These are phyloP conservation scores for Physeter macrocephalus DNA, from an alignment of 2,113 vertebrate genomes.

Conservation along the genomic window DNA sequence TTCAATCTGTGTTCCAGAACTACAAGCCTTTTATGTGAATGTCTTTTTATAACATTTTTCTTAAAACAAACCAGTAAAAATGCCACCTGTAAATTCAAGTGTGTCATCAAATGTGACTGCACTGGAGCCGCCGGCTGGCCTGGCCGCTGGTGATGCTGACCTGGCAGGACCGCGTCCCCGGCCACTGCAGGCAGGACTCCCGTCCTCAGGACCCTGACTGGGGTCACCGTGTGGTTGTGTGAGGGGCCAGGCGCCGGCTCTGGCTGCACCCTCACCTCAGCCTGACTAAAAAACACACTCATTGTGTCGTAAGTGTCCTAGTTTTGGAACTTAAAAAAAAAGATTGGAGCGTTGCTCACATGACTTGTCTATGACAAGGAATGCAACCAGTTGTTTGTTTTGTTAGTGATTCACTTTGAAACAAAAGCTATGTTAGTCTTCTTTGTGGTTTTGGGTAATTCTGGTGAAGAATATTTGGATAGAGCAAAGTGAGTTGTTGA, in stretches of 20 bases:
- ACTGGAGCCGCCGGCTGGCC: fast-evolving
- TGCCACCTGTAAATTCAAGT: neutral
- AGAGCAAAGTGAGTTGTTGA: neutral
- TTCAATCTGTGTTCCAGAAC: neutral
- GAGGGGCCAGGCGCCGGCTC: neutral
- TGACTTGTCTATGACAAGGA: neutral
- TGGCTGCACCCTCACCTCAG: neutral
- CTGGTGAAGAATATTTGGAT: neutral
- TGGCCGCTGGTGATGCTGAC: fast-evolving
- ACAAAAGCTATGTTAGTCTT: neutral
- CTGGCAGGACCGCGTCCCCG: fast-evolving
- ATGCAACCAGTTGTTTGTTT: neutral
- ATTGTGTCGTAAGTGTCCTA: neutral
- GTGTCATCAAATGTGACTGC: neutral
- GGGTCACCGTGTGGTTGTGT: fast-evolving
- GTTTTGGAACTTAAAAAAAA: neutral
- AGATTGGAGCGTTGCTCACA: neutral
- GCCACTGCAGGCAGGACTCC: neutral
- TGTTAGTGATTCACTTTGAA: neutral
- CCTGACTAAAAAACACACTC: neutral
- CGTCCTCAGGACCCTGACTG: fast-evolving
- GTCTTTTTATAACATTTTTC: neutral
- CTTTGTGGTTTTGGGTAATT: neutral
- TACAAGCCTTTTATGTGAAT: neutral
- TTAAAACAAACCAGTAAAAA: neutral